These are phyloP conservation scores for Plutella xylostella DNA, from an alignment of 2,888 invertebrate species.

Conservation along the genomic window DNA sequence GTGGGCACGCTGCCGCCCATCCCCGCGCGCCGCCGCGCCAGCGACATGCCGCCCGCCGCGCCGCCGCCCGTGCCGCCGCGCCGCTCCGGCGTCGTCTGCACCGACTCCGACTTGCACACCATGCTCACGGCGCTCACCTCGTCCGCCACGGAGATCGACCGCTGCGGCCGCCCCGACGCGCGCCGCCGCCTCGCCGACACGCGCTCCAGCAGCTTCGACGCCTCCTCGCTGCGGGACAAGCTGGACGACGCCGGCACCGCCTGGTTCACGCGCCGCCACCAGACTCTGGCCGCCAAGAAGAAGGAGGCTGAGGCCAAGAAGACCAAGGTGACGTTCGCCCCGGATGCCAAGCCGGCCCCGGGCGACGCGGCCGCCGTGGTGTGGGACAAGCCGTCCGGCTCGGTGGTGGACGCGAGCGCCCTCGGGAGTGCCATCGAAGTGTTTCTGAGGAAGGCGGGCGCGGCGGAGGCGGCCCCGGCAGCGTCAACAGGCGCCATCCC, in stretches of 20 bases:
- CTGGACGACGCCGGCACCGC: slow-evolving; percentile 67
- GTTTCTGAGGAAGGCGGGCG: slow-evolving; percentile 74
- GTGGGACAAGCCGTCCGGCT: slow-evolving; percentile 82
- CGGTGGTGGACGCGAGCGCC: slow-evolving; percentile 83
- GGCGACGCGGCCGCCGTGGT: slow-evolving; percentile 73
- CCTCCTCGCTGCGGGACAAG: slow-evolving; percentile 75
- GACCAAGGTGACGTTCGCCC: slow-evolving; percentile 70
- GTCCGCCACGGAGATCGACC: slow-evolving; percentile 83
- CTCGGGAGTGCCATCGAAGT: slow-evolving; percentile 88
- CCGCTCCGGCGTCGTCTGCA: slow-evolving; percentile 78
- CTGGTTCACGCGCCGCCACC: slow-evolving; percentile 84
- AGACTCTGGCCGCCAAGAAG: slow-evolving; percentile 77
- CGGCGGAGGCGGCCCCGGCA: slow-evolving; percentile 44
- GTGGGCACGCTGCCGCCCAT: slow-evolving; percentile 72
- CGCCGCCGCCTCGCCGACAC: slow-evolving; percentile 73
- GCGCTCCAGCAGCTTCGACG: slow-evolving; percentile 88
- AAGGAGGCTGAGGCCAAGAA: slow-evolving; percentile 62
- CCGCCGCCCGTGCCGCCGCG: slow-evolving; percentile 36
- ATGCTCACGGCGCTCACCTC: slow-evolving; percentile 84
- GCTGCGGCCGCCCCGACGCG: slow-evolving; percentile 73
- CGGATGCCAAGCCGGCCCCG: slow-evolving; percentile 70
- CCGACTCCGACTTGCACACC: slow-evolving; percentile 83
- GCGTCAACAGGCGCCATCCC: slow-evolving; percentile 28
- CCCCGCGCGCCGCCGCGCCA: slow-evolving; percentile 74
- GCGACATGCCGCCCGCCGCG: slow-evolving; percentile 74